Evolutionary conservation across 2,113 vertebrate species (phyloP).

Genomic region (Dicrurus megarhynchus): DNA sequence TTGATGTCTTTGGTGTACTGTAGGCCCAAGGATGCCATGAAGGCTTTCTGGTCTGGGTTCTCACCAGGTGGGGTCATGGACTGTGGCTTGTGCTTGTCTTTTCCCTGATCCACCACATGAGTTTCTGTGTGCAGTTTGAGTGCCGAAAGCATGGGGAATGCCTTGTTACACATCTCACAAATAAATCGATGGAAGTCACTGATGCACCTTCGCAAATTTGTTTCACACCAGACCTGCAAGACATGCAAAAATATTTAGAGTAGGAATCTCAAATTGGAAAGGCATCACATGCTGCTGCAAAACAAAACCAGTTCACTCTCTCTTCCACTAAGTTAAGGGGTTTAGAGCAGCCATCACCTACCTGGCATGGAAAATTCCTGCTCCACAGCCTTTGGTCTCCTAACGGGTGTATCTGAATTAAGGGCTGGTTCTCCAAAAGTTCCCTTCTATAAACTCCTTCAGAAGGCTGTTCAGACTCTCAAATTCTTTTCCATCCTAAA

Average conservation of each 20-base stretch:
- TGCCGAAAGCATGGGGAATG: constrained; percentile 89
- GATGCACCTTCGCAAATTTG: constrained; percentile 89
- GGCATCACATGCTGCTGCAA: neutral
- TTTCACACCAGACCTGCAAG: constrained; percentile 95
- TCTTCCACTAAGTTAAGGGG: neutral
- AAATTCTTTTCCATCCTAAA: neutral
- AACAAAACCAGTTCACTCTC: neutral
- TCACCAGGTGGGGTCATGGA: neutral
- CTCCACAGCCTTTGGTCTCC: neutral
- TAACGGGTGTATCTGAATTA: neutral
- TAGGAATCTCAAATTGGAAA: neutral
- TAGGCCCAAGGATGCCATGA: constrained; percentile 87
- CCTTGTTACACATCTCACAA: constrained; percentile 91
- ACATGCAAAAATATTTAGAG: neutral
- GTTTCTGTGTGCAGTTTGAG: constrained; percentile 85
- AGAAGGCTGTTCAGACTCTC: neutral
- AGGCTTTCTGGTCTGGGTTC: constrained; percentile 76
- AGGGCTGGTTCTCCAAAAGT: neutral
- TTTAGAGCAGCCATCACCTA: neutral
- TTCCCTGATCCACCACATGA: constrained; percentile 57
- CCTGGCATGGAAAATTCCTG: neutral
- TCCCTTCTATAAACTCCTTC: neutral
- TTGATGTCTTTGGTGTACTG: constrained; percentile 83
- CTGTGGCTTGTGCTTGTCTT: constrained; percentile 52
- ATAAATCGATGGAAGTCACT: constrained; percentile 93